These are phyloP conservation scores for Chironomus tentans DNA, from an alignment of 2,888 invertebrate genomes.

Conservation along the genomic window DNA sequence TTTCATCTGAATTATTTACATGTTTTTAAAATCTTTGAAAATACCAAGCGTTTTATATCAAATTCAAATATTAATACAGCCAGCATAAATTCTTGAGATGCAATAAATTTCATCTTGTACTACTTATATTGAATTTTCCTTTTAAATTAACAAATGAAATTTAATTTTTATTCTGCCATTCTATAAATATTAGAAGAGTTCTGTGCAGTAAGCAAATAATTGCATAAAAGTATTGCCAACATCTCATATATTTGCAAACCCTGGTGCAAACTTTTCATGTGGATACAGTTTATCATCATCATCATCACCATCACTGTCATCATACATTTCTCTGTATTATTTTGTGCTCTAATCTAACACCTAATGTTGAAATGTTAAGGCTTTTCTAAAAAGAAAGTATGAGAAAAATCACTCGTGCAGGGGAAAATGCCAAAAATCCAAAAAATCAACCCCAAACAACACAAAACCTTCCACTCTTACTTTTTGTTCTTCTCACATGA, in stretches of 20 bases:
- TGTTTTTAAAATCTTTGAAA: too few species aligned
- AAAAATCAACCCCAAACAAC: constrained; percentile 24
- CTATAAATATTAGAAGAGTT: too few species aligned
- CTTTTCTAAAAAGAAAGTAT: neutral
- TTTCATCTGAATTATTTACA: too few species aligned
- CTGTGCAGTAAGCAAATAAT: neutral
- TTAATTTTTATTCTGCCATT: neutral
- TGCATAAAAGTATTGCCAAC: neutral
- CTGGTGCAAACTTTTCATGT: neutral
- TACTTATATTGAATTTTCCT: neutral
- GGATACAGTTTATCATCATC: neutral
- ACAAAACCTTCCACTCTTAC: neutral
- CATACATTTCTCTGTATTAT: too few species aligned
- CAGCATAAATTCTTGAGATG: neutral
- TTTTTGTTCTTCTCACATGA: neutral
- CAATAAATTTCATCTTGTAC: neutral
- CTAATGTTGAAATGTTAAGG: neutral
- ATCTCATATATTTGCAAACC: neutral
- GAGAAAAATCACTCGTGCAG: neutral
- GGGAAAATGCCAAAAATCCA: constrained; percentile 16
- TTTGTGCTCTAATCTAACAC: neutral
- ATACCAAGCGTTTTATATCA: neutral
- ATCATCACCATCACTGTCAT: too few species aligned
- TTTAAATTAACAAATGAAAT: neutral
- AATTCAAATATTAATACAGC: neutral